These are phyloP conservation scores for Ctenopoma kingsleyae DNA, from an alignment of 2,797 vertebrate species.

Conservation along the genomic window DNA sequence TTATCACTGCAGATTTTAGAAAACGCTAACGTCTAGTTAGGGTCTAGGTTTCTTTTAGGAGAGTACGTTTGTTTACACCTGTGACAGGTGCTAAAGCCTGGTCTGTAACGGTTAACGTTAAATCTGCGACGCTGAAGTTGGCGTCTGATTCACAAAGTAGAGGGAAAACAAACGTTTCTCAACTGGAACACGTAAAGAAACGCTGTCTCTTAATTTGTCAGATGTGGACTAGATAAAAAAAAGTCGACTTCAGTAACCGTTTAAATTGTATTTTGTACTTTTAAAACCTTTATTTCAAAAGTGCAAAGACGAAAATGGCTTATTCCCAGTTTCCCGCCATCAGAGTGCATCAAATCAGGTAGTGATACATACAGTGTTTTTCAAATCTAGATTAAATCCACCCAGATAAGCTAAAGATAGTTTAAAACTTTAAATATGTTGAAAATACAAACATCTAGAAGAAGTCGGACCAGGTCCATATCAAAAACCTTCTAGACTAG, in stretches of 20 bases:
- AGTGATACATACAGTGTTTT: fast-evolving
- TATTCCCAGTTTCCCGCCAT: too few relatives aligned
- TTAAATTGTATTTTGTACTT: too few relatives aligned
- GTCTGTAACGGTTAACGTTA: too few relatives aligned
- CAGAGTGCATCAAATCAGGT: neutral
- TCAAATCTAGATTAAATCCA: neutral
- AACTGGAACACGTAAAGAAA: too few relatives aligned
- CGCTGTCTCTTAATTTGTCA: too few relatives aligned
- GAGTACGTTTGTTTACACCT: neutral
- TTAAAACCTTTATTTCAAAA: too few relatives aligned
- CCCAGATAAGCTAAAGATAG: neutral
- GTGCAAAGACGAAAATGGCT: too few relatives aligned
- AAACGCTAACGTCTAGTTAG: neutral
- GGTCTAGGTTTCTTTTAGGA: neutral
- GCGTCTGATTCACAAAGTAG: neutral
- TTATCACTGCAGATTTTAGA: neutral
- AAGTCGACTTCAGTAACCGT: too few relatives aligned
- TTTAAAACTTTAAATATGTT: neutral
- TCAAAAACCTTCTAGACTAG: too few relatives aligned
- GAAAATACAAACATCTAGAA: too few relatives aligned
- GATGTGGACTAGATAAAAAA: too few relatives aligned
- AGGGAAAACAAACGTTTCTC: neutral
- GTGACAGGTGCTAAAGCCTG: neutral
- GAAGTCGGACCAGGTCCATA: too few relatives aligned
- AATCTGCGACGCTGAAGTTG: neutral